phyloP scores from a whole-genome alignment of 2,113 vertebrate genomes.

The Chaenogobius annularis region DNA sequence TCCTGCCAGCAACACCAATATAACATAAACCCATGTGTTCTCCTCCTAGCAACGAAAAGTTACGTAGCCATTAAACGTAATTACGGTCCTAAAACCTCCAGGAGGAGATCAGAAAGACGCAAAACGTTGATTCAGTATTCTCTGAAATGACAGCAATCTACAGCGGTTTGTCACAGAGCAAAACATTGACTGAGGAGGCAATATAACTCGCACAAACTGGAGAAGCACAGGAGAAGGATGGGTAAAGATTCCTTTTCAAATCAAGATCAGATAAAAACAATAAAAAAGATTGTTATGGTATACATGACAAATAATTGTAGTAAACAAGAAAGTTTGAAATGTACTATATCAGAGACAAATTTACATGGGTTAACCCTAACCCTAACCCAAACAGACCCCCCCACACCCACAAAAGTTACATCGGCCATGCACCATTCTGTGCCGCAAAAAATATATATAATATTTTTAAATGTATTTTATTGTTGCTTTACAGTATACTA shows the following conservation, averaged over 20 bases:
- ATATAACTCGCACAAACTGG: conserved; percentile 27
- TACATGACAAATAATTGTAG: too few relatives aligned
- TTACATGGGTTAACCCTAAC: too few relatives aligned
- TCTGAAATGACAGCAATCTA: conserved; percentile 23
- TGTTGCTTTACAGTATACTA: too few relatives aligned
- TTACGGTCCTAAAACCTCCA: conserved; percentile 59
- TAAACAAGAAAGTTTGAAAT: too few relatives aligned
- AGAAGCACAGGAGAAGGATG: conserved; percentile 15
- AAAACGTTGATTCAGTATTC: conserved; percentile 55
- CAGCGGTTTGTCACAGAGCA: conserved; percentile 26
- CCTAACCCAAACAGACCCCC: too few relatives aligned
- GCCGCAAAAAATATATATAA: too few relatives aligned
- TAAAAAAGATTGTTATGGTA: too few relatives aligned
- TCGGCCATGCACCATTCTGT: too few relatives aligned
- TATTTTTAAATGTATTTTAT: too few relatives aligned
- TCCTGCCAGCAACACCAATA: conserved; percentile 19
- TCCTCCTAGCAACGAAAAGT: conserved; percentile 23
- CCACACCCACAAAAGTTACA: too few relatives aligned
- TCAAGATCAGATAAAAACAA: background rate
- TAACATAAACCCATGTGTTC: conserved; percentile 29
- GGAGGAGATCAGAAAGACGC: conserved; percentile 23
- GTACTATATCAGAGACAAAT: too few relatives aligned
- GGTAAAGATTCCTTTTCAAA: conserved; percentile 13
- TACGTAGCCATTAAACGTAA: conserved; percentile 64
- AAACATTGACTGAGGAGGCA: conserved; percentile 43